Percentiles rank a stretch among this genome's conserved stretches.
phyloP scores from a whole-genome alignment of 2,113 vertebrate genomes.

The Ammodytes marinus region DNA sequence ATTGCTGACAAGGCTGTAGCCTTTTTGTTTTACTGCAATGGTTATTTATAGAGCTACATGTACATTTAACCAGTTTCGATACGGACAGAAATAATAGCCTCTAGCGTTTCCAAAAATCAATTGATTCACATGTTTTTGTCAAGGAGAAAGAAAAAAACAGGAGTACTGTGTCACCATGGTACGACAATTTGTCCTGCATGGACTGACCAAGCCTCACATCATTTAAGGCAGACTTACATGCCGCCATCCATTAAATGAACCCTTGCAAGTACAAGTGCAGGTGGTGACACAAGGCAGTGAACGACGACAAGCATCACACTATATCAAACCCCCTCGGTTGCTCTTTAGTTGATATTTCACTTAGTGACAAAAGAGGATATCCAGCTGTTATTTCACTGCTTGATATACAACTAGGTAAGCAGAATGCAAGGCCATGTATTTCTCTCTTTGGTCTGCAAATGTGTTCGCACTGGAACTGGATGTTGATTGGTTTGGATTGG shows the following conservation, averaged over 20 bases:
- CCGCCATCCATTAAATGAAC: constrained; percentile 51
- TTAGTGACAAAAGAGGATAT: constrained; percentile 22
- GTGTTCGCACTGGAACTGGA: constrained; percentile 30
- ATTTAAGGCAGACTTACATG: constrained; percentile 7
- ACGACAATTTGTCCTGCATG: background rate
- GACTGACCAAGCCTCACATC: constrained; percentile 24
- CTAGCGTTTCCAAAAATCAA: constrained; percentile 61
- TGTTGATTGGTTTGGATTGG: constrained; percentile 37
- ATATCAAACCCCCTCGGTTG: constrained; percentile 43
- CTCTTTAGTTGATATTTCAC: constrained; percentile 27
- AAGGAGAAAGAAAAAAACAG: background rate
- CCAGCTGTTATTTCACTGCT: constrained; percentile 8
- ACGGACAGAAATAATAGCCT: constrained; percentile 37
- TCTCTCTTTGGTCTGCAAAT: constrained; percentile 53
- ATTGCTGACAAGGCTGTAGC: constrained; percentile 77
- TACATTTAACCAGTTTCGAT: constrained; percentile 37
- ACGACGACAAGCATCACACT: constrained; percentile 55
- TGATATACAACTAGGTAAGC: background rate
- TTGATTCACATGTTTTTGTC: constrained; percentile 42
- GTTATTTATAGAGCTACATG: constrained; percentile 74
- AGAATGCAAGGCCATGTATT: constrained; percentile 58
- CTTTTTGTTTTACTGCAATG: constrained; percentile 55
- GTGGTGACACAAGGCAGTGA: constrained; percentile 58
- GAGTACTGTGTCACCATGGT: constrained; percentile 22
- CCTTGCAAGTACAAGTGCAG: constrained; percentile 58